phyloP scores from a whole-genome alignment of 2,113 vertebrate genomes.

The Glaucomys volans region DNA sequence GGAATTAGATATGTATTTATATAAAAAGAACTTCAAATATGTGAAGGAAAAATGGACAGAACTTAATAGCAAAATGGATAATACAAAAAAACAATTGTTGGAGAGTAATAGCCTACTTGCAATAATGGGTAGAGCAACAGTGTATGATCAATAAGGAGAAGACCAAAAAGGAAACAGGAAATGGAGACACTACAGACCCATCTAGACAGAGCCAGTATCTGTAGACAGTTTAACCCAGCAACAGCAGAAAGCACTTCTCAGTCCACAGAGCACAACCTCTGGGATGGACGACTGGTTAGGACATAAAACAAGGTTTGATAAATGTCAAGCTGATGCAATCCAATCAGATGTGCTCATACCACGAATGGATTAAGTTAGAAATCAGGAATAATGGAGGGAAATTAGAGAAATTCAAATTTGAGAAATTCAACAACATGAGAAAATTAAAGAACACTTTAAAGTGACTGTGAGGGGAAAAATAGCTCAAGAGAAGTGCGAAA shows the following conservation, averaged over 20 bases:
- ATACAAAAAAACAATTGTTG: background rate
- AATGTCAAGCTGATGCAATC: too few species aligned
- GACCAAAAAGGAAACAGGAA: background rate
- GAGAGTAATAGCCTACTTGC: background rate
- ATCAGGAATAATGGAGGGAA: too few species aligned
- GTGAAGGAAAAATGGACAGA: background rate
- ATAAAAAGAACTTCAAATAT: background rate
- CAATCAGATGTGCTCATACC: too few species aligned
- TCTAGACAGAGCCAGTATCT: background rate
- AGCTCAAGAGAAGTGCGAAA: too few species aligned
- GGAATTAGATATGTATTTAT: background rate
- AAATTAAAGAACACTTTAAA: too few species aligned
- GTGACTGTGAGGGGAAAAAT: too few species aligned
- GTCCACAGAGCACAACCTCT: too few species aligned
- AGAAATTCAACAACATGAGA: too few species aligned
- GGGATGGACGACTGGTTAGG: too few species aligned
- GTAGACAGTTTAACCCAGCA: background rate
- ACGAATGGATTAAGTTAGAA: too few species aligned
- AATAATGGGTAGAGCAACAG: background rate
- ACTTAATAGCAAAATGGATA: background rate
- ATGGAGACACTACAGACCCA: background rate
- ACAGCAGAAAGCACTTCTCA: background rate
- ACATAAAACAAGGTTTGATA: too few species aligned
- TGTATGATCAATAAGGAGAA: background rate
- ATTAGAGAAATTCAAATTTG: too few species aligned